phyloP scores from a whole-genome alignment of 2,113 vertebrate genomes.

The Larimichthys crocea region DNA sequence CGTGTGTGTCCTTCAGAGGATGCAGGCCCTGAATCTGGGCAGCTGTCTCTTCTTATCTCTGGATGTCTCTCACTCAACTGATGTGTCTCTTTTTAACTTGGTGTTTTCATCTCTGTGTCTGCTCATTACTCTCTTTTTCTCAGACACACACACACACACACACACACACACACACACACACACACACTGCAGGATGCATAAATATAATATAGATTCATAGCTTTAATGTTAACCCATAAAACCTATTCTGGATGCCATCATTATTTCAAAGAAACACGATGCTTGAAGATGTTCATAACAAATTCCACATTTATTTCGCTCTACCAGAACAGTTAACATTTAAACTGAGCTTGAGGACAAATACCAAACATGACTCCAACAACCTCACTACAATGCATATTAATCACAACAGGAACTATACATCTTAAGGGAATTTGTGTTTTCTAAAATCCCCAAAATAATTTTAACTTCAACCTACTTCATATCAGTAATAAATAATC shows the following conservation, averaged over 20 bases:
- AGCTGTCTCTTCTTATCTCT: conserved; percentile 17
- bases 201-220: not conserved
- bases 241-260: not conserved
- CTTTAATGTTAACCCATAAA: not conserved
- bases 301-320: not conserved
- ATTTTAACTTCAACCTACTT: not conserved
- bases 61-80: not conserved
- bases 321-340: not conserved
- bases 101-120: not conserved
- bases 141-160: not conserved
- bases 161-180: no score
- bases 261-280: conserved; percentile 2
- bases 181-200: not conserved
- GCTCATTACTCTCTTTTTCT: not conserved
- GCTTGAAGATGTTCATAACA: not conserved
- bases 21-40: not conserved
- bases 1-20: conserved; percentile 8
- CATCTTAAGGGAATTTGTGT: not conserved
- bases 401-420: not conserved
- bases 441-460: not conserved
- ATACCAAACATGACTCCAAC: conserved; percentile 2
- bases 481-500: not conserved
- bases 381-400: not conserved
- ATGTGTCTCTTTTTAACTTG: not conserved
- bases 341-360: not conserved